These are phyloP conservation scores for Sitta carolinensis DNA, from an alignment of 2,797 vertebrate genomes.

Conservation along the genomic window DNA sequence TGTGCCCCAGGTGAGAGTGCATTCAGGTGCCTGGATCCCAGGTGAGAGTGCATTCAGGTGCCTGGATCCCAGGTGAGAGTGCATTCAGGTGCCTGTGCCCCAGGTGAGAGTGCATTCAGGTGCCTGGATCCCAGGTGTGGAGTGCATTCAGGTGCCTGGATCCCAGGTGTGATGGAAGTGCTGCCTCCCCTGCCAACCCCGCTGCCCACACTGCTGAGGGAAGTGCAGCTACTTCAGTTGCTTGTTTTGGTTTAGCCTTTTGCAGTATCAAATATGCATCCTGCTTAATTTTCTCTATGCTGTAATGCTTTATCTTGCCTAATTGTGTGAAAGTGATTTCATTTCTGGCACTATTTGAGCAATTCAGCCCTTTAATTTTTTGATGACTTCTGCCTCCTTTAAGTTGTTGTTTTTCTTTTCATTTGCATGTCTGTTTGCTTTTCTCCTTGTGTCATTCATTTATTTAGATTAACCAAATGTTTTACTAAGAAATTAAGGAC, in stretches of 20 bases:
- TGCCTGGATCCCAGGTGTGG: too few relatives aligned
- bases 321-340: background rate
- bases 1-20: too few relatives aligned
- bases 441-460: background rate
- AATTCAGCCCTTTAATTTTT: background rate
- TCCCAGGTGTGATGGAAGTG: fast-evolving
- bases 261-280: background rate
- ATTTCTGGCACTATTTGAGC: background rate
- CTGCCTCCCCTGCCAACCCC: background rate
- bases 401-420: background rate
- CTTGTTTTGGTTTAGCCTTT: background rate
- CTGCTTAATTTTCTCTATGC: background rate
- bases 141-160: too few relatives aligned
- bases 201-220: background rate
- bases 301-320: background rate
- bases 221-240: fast-evolving
- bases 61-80: too few relatives aligned
- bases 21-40: too few relatives aligned
- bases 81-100: too few relatives aligned
- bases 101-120: too few relatives aligned
- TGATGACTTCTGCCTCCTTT: background rate
- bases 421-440: background rate
- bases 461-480: conserved; percentile 16
- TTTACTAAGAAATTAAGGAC: background rate
- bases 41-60: too few relatives aligned